Percentiles rank a stretch among this genome's conserved stretches.
These are phyloP conservation scores for Sitta carolinensis DNA, from an alignment of 2,797 vertebrate genomes.

Conservation along the genomic window DNA sequence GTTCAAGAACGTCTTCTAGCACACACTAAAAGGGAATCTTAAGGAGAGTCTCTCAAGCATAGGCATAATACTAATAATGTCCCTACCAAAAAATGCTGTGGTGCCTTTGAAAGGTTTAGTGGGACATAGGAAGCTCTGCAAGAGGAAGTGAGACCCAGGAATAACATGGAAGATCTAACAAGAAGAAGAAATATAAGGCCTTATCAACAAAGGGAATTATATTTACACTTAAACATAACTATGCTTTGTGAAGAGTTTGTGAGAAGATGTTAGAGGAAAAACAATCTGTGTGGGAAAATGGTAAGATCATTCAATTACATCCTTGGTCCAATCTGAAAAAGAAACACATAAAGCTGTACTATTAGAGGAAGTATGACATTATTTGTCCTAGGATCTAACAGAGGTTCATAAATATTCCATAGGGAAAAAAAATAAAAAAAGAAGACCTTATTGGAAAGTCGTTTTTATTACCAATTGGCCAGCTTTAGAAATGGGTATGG, in stretches of 20 bases:
- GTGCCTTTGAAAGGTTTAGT: not conserved
- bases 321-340: not conserved
- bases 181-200: not conserved
- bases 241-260: not conserved
- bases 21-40: constrained; percentile 63
- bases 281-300: not conserved
- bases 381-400: not conserved
- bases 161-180: not conserved
- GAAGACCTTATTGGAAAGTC: not conserved
- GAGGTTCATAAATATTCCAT: not conserved
- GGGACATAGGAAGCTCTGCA: not conserved
- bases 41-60: constrained; percentile 42
- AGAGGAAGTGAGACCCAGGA: not conserved
- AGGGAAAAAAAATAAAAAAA: too few species aligned
- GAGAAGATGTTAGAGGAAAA: not conserved
- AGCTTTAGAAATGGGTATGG: not conserved
- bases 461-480: not conserved
- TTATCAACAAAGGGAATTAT: not conserved
- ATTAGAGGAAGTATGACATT: not conserved
- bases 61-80: not conserved
- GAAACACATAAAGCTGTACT: not conserved
- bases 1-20: constrained; percentile 64
- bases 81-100: not conserved
- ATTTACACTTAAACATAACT: not conserved
- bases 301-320: not conserved